These are phyloP conservation scores for Myrmecobius fasciatus DNA, from an alignment of 2,113 vertebrate species.

Conservation along the genomic window DNA sequence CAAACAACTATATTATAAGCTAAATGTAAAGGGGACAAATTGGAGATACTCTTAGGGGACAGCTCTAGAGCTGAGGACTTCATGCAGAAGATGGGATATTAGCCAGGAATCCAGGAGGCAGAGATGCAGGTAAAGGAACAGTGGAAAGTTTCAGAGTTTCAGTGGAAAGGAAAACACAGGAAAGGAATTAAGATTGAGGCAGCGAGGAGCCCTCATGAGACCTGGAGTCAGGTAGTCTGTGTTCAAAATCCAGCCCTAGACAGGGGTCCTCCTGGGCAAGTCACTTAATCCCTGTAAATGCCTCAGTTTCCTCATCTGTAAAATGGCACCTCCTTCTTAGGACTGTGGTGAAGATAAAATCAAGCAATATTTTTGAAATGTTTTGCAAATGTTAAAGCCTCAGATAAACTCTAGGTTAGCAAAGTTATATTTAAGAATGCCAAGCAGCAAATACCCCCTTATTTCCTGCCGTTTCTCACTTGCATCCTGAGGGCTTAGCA, in stretches of 20 bases:
- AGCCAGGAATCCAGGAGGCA: too few relatives aligned
- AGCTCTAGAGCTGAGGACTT: neutral
- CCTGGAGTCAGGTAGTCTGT: neutral
- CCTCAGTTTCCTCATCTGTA: neutral
- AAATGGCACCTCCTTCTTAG: neutral
- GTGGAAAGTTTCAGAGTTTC: too few relatives aligned
- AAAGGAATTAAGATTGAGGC: too few relatives aligned
- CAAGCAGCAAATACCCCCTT: neutral
- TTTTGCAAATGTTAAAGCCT: too few relatives aligned
- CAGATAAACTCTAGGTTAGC: too few relatives aligned
- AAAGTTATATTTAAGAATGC: rapidly evolving
- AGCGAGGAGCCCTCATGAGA: neutral
- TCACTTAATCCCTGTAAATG: too few relatives aligned
- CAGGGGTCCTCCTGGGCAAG: too few relatives aligned
- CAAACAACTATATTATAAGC: too few relatives aligned
- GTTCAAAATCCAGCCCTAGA: too few relatives aligned
- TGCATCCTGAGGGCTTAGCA: neutral
- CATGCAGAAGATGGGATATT: too few relatives aligned
- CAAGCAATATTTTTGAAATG: neutral
- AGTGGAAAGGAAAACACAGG: neutral
- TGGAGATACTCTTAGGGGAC: too few relatives aligned
- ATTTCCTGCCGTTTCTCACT: neutral
- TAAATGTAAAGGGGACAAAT: neutral
- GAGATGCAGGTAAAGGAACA: too few relatives aligned
- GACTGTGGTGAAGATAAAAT: neutral